Base-by-base conservation (phyloP, 2,797 vertebrate species). In the Harpagifer antarcticus region DNA sequence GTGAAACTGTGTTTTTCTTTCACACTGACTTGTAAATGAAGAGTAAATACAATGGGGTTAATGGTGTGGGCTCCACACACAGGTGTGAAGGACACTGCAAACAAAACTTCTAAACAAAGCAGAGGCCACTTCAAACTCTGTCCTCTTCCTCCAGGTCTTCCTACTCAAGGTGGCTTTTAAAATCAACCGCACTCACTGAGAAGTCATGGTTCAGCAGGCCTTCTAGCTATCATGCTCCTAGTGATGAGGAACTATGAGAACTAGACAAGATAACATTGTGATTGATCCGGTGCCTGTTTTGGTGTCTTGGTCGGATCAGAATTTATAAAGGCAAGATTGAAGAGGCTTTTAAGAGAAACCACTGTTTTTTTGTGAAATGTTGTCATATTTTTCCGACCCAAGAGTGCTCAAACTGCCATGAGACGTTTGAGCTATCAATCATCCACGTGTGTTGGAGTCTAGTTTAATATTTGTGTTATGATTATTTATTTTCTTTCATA, bases 21-120 rank as follows among this genome's bases (percentile, higher is more conserved):
- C 82, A 72, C 90, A 77, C 53, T 62, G 70, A 70, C 78, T 73
- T 75, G 84, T 78, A 82, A 93, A 93, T 92, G 83, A 91, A 88
- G 83, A 73, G 79, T 56, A 88, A 90, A 93, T 57, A 88, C 49
- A 79, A 73, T 33, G n/a, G 40, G 53, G 68, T 87, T 87, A 87
- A 82, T 56, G 60, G 72, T 63, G 73, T 4, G 5, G 9, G 45
- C 75, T 64, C 74, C 61, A 72, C 91, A 89, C 80, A 48, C 63
- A 82, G 81, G 85, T 90, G 82, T 82, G 84, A 89, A 88, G 78
- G 76, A 73, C 16, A 45, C 54, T 15, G 43, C 58, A 82, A 80
- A 86, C 44, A 45, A 55, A 20, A 54, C 40, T 1, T 63, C 40
- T 73, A 91, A 91, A 88, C 76, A 87, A 84, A 84, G 23, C 23